phyloP scores from a whole-genome alignment of 1,140 invertebrate genomes.

The Pomphorhynchus laevis region DNA sequence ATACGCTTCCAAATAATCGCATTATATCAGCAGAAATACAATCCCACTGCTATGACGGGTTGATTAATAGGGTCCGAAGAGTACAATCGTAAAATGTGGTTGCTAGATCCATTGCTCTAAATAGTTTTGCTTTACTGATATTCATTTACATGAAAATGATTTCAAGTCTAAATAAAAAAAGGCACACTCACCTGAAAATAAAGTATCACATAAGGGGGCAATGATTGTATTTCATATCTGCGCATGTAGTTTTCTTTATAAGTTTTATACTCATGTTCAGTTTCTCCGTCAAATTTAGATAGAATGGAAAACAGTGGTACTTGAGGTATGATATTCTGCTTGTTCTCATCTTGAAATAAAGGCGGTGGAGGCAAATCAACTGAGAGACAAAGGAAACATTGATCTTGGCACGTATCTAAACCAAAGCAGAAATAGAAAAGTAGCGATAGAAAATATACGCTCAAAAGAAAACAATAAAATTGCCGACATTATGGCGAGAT shows the following conservation, averaged over 20 bases:
- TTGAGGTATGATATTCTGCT: conserved; percentile 92
- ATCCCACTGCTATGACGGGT: too few species aligned
- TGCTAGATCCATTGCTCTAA: too few species aligned
- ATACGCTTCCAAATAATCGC: too few species aligned
- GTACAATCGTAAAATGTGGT: too few species aligned
- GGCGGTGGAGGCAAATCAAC: conserved; percentile 79
- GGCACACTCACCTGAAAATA: conserved; percentile 53
- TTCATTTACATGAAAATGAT: too few species aligned
- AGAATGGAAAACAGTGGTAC: conserved; percentile 61
- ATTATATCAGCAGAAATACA: too few species aligned
- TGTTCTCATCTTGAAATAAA: conserved; percentile 70
- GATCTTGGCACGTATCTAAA: conserved; percentile 39
- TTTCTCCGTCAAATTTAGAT: conserved; percentile 68
- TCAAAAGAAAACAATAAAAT: not conserved
- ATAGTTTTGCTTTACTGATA: too few species aligned
- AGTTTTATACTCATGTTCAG: conserved; percentile 90
- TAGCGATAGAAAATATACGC: not conserved
- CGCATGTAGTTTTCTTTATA: conserved; percentile 94
- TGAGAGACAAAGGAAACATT: conserved; percentile 66
- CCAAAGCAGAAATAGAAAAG: conserved; percentile 3
- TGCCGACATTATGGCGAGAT: conserved; percentile 1
- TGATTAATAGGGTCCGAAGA: too few species aligned
- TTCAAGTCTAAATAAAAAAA: too few species aligned
- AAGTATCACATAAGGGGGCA: conserved; percentile 81
- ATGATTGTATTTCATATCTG: conserved; percentile 57